Evolutionary conservation across 2,888 invertebrate species (phyloP).

Genomic region (Synergus umbraculus): DNA sequence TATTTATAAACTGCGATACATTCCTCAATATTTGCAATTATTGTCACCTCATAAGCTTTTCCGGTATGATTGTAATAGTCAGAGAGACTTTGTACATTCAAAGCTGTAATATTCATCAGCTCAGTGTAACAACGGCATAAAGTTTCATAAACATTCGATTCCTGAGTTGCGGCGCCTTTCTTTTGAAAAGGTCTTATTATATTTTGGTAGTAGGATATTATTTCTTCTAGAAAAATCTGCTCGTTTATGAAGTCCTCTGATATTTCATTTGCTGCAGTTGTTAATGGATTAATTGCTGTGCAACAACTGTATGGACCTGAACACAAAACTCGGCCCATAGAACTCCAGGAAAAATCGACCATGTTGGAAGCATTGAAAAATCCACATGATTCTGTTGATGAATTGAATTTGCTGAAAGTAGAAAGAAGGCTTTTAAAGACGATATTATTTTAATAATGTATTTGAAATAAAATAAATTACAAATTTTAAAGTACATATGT

Average conservation of each 20-base stretch:
- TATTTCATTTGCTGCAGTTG: conserved; percentile 62
- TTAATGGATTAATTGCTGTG: conserved; percentile 66
- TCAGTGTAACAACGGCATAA: conserved; percentile 84
- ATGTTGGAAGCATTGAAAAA: conserved; percentile 13
- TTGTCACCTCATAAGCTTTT: conserved; percentile 82
- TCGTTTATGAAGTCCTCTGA: conserved; percentile 79
- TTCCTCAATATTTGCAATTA: conserved; percentile 85
- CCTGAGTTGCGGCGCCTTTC: conserved; percentile 80
- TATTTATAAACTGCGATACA: conserved; percentile 85
- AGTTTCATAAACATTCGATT: conserved; percentile 82
- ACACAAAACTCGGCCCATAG: conserved; percentile 63
- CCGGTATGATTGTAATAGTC: conserved; percentile 84
- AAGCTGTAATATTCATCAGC: conserved; percentile 83
- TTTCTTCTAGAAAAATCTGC: conserved; percentile 85
- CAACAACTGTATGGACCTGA: conserved; percentile 72
- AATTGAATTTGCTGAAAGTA: conserved; percentile 8
- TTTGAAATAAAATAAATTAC: no score
- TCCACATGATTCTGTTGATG: conserved; percentile 13
- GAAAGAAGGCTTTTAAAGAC: neutral
- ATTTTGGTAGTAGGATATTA: conserved; percentile 82
- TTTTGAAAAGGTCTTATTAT: conserved; percentile 83
- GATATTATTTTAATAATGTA: no score
- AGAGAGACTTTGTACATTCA: conserved; percentile 84
- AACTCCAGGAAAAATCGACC: conserved; percentile 7
- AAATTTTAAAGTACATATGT: no score